Conservation (phyloP, 2,113 vertebrate genomes). For the Pachypanchax playfairii region DNA sequence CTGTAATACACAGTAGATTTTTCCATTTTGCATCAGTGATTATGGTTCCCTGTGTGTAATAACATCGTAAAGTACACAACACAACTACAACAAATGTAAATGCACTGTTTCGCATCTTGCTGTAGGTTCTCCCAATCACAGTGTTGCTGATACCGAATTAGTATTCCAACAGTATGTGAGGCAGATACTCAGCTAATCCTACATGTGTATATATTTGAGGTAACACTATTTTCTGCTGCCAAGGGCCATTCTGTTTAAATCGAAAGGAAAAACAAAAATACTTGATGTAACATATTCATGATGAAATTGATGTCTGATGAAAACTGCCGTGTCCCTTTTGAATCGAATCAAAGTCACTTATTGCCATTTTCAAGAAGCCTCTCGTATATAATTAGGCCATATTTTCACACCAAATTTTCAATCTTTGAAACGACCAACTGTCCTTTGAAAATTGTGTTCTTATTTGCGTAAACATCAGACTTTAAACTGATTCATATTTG, state of each 20-base stretch:
- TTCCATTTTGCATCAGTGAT: constrained; percentile 43
- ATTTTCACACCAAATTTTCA: constrained; percentile 22
- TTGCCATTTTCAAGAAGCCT: constrained; percentile 82
- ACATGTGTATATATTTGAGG: constrained; percentile 67
- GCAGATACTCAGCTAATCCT: constrained; percentile 30
- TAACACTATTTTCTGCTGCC: constrained; percentile 60
- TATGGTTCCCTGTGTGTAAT: constrained; percentile 35
- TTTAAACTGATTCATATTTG: constrained; percentile 60
- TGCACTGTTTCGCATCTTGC: constrained; percentile 10
- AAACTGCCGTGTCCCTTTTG: constrained; percentile 36
- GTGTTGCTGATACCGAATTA: constrained; percentile 26
- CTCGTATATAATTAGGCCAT: constrained; percentile 31
- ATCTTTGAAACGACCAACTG: constrained; percentile 35
- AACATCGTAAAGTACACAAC: constrained; percentile 22
- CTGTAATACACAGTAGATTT: constrained; percentile 34
- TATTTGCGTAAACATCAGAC: constrained; percentile 84
- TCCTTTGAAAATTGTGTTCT: constrained; percentile 41
- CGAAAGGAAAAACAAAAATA: constrained; percentile 34
- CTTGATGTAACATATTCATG: constrained; percentile 46
- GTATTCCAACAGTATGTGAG: constrained; percentile 24
- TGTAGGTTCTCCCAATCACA: constrained; percentile 30
- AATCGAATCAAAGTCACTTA: constrained; percentile 74
- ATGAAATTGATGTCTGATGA: constrained; percentile 35
- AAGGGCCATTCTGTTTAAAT: constrained; percentile 46
- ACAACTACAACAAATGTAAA: constrained; percentile 25